Conservation (phyloP, 2,888 invertebrate genomes). For the Agelastica alni region DNA sequence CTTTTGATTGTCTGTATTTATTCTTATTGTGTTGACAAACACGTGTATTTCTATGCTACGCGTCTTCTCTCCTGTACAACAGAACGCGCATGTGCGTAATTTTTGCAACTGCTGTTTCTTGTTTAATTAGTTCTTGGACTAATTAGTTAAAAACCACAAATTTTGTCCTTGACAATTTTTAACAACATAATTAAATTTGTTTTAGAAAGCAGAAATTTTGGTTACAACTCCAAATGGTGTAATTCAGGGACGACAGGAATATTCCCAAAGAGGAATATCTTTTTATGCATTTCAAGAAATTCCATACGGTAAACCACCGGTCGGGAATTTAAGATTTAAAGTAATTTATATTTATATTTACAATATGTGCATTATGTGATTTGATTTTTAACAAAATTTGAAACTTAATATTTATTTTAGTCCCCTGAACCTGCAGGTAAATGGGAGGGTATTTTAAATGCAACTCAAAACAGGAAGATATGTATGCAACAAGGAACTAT, state of each 20-base stretch:
- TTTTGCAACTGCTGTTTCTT: too few relatives aligned
- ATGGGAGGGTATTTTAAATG: constrained; percentile 37
- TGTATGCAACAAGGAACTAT: constrained; percentile 30
- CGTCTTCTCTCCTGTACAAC: too few relatives aligned
- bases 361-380: neutral
- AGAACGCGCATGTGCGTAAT: too few relatives aligned
- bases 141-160: too few relatives aligned
- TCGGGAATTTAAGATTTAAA: constrained; percentile 37
- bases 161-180: too few relatives aligned
- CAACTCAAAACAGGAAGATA: constrained; percentile 31
- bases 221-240: constrained; percentile 9
- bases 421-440: constrained; percentile 33
- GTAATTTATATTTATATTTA: constrained; percentile 16
- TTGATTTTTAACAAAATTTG: too few relatives aligned
- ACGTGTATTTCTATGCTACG: too few relatives aligned
- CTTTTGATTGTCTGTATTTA: too few relatives aligned
- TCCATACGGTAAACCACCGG: constrained; percentile 39
- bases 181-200: too few relatives aligned
- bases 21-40: too few relatives aligned
- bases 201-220: constrained; percentile 15
- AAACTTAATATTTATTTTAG: neutral
- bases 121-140: too few relatives aligned
- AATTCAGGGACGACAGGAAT: constrained; percentile 14
- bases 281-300: constrained; percentile 36
- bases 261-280: constrained; percentile 14